A percentile compares a stretch with the other conserved stretches of the same genome.
Evolutionary conservation across 2,888 invertebrate species (phyloP).

Genomic region (Lasioglossum malachurum): DNA sequence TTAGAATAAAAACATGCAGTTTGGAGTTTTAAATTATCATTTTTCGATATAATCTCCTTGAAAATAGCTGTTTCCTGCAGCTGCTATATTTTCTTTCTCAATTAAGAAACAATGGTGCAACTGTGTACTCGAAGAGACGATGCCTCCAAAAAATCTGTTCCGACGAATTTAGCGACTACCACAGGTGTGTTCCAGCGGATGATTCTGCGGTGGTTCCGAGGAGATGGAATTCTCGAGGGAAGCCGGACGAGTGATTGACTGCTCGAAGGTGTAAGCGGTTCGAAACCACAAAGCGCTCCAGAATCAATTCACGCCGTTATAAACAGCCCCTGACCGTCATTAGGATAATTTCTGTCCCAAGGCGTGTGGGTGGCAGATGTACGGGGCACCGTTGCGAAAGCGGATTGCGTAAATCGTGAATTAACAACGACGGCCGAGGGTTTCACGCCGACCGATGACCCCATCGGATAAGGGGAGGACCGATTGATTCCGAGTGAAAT

Average conservation of each 20-base stretch:
- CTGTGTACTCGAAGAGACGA: neutral
- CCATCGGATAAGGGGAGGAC: slow-evolving; percentile 56
- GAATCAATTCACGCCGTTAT: slow-evolving; percentile 78
- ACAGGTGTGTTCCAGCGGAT: slow-evolving; percentile 23
- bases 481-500: slow-evolving; percentile 66
- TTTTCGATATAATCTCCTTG: too few species aligned
- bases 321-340: slow-evolving; percentile 77
- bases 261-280: slow-evolving; percentile 61
- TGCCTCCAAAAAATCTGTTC: neutral
- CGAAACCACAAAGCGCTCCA: slow-evolving; percentile 74
- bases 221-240: slow-evolving; percentile 57
- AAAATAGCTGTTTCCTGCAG: too few species aligned
- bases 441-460: slow-evolving; percentile 69
- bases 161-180: neutral
- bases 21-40: too few species aligned
- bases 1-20: too few species aligned
- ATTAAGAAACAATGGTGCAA: slow-evolving; percentile 24
- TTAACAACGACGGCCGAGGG: slow-evolving; percentile 68
- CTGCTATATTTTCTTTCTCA: neutral
- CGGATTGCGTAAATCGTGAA: slow-evolving; percentile 76
- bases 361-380: slow-evolving; percentile 82
- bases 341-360: slow-evolving; percentile 82
- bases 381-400: slow-evolving; percentile 73
- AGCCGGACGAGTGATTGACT: slow-evolving; percentile 56
- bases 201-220: slow-evolving; percentile 28